Evolutionary conservation across 2,888 invertebrate species (phyloP), one percentile per base, ranked within the genome.

Genomic region (Omphaloscelis lunosa): DNA sequence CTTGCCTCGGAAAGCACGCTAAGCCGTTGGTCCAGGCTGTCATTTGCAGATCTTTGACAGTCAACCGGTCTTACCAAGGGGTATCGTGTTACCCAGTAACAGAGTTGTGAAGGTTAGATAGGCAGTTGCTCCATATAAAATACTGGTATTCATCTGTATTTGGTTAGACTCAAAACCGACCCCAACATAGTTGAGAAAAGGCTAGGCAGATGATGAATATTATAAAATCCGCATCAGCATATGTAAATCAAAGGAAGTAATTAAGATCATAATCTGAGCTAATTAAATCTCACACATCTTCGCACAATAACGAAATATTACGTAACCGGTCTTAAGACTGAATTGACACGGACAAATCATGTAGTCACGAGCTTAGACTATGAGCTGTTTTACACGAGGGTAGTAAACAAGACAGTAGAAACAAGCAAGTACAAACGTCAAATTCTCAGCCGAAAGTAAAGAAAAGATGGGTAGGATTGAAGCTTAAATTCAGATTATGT

Each of bases 241-340:
- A 58, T 27, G 12, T 56, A 67, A 17, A 62, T 27, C 27, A 72
- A 72, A 69, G 79, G 74, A 84, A 83, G 70, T 53, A 72, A 83
- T 85, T 72, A 63, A 84, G 86, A 86, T 86, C 45, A 51, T 15
- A 58, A 77, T 71, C 78, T 59, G 20, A 56, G 63, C 34, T 86
- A 86, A 83, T 86, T 75, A 63, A 66, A 84, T 84, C 83, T 83
- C 74, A 83, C 84, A 86, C 84, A 63, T 86, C 56, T 83, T 61
- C 7, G 74, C 58, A 86, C 79, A 75, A 73, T 51, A 41, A 82
- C 86, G 75, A 78, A 41, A 39, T 15, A 20, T 73, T 63, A 77
- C 58, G 67, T 51, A 65, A 85, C 23, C 68, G 82, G 82, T 70
- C 72, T 66, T 72, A 82, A 86, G 66, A 23, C 7, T 85, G 77